A percentile compares a stretch with the other conserved stretches of the same genome.
phyloP scores from a whole-genome alignment of 64 coral and sea anemone genomes.

The Anthopleura sola region DNA sequence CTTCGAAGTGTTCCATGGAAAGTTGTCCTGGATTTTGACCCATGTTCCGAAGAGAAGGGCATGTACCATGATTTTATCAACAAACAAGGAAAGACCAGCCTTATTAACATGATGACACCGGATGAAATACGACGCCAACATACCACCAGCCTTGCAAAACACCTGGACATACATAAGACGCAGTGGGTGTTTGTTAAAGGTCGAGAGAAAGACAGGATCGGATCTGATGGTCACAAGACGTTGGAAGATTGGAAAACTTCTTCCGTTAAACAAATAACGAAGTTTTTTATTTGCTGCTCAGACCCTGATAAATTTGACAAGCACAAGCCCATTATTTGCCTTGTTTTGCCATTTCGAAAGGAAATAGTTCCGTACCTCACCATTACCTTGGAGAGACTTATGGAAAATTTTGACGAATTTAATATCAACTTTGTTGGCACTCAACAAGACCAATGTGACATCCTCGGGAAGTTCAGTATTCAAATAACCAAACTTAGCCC shows the following conservation, averaged over 20 bases:
- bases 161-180: slow-evolving; percentile 50
- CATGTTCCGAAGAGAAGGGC: slow-evolving; percentile 73
- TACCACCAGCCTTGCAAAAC: slow-evolving; percentile 31
- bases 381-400: slow-evolving; percentile 44
- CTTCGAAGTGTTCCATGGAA: slow-evolving; percentile 81
- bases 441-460: not conserved
- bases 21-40: slow-evolving; percentile 77
- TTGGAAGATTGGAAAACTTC: slow-evolving; percentile 57
- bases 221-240: slow-evolving; percentile 7
- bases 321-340: slow-evolving; percentile 54
- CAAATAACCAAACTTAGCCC: slow-evolving; percentile 39
- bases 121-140: slow-evolving; percentile 37
- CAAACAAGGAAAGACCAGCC: slow-evolving; percentile 43
- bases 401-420: slow-evolving; percentile 69
- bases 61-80: slow-evolving; percentile 56
- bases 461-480: slow-evolving; percentile 4
- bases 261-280: slow-evolving; percentile 53
- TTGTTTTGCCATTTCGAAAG: slow-evolving; percentile 52
- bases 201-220: slow-evolving; percentile 44
- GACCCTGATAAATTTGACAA: slow-evolving; percentile 83
- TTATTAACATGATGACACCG: slow-evolving; percentile 62
- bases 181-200: slow-evolving; percentile 84
- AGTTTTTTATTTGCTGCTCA: slow-evolving; percentile 64
- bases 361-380: slow-evolving; percentile 27
- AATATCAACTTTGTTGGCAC: slow-evolving; percentile 25